Percentiles rank a stretch among this genome's conserved stretches.
Conservation (phyloP, 1,140 invertebrate genomes). For the Camponotus vicinus region DNA sequence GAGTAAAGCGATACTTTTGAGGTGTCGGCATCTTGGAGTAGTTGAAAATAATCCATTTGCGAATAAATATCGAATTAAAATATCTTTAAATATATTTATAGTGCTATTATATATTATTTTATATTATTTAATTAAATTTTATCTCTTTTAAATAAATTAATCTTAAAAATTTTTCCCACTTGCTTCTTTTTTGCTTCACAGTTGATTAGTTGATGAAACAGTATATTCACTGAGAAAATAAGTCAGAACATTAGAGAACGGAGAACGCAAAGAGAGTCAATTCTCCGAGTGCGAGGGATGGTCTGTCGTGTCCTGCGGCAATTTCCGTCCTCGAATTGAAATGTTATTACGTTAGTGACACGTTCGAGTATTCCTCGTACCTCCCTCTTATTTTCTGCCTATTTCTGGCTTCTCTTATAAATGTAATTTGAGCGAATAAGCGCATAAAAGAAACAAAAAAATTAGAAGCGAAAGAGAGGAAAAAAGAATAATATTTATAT, state of each 20-base stretch:
- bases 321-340: constrained; percentile 86
- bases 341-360: constrained; percentile 85
- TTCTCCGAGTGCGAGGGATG: constrained; percentile 70
- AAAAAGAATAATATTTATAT: not conserved
- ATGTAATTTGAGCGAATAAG: constrained; percentile 65
- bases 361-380: constrained; percentile 74
- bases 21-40: not conserved
- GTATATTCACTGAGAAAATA: constrained; percentile 16
- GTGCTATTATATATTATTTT: not conserved
- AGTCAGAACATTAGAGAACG: constrained; percentile 1
- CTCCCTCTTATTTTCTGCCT: constrained; percentile 61
- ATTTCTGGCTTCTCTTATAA: constrained; percentile 57
- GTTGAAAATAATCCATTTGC: not conserved
- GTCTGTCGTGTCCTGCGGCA: constrained; percentile 73
- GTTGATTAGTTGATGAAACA: constrained; percentile 4
- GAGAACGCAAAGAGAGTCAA: constrained; percentile 51
- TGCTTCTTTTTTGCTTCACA: not conserved
- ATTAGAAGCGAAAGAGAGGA: constrained; percentile 4
- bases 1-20: not conserved
- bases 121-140: not conserved
- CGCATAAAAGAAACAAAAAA: constrained; percentile 1
- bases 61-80: not conserved
- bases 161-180: not conserved
- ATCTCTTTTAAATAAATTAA: not conserved
- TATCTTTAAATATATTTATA: not conserved